Conservation (phyloP, 2,797 vertebrate genomes). For the Pseudomugil tenellus region DNA sequence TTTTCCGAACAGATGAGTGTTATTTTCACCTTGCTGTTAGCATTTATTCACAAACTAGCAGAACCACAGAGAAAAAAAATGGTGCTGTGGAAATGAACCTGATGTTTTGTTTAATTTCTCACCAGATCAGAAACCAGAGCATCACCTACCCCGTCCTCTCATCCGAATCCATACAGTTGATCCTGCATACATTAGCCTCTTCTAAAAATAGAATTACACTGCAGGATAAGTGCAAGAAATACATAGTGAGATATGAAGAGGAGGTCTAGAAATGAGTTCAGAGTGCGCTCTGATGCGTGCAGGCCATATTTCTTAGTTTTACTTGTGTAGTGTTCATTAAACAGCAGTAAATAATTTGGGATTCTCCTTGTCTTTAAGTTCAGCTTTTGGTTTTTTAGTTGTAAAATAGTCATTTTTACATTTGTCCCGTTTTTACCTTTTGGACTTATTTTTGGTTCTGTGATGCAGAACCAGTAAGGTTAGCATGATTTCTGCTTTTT, state of each 20-base stretch:
- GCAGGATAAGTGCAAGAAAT: conserved; percentile 42
- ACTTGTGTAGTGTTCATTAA: neutral
- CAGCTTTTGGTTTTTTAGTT: neutral
- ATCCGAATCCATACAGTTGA: conserved; percentile 28
- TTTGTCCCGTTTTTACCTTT: neutral
- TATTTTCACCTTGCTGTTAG: conserved; percentile 30
- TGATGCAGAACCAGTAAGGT: conserved; percentile 36
- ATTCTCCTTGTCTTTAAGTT: neutral
- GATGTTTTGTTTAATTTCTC: conserved; percentile 27
- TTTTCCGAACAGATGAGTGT: conserved; percentile 11
- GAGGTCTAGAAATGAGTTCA: neutral
- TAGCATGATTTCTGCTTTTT: conserved; percentile 28
- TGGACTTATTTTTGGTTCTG: conserved; percentile 33
- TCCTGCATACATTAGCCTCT: conserved; percentile 40
- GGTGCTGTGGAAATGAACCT: conserved; percentile 30
- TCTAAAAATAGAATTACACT: conserved; percentile 42
- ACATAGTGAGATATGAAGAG: conserved; percentile 5
- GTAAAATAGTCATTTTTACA: neutral
- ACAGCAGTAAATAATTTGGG: conserved; percentile 1
- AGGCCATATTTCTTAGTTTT: neutral
- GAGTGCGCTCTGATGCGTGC: conserved; percentile 11
- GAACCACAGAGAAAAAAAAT: conserved; percentile 15
- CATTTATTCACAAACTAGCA: conserved; percentile 19
- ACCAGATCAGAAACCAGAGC: conserved; percentile 38
- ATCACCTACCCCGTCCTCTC: conserved; percentile 37